These are phyloP conservation scores for Nansenia antarctica DNA, from an alignment of 2,113 vertebrate genomes.

Conservation along the genomic window DNA sequence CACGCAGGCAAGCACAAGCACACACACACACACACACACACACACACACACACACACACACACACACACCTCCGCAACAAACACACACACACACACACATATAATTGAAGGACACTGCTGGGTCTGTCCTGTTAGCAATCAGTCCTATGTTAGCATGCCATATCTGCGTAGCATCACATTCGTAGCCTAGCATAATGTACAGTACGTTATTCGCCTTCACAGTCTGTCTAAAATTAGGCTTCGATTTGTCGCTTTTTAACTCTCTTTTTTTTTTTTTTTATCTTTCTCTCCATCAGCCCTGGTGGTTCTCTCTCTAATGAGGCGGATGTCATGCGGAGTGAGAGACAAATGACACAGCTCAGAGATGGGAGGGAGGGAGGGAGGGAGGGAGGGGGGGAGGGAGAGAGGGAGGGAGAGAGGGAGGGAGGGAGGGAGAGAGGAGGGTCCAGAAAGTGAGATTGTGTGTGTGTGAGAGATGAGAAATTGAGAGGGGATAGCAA, in stretches of 20 bases:
- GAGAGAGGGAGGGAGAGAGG: neutral
- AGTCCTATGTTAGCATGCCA: neutral
- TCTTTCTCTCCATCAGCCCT: neutral
- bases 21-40: too few relatives aligned
- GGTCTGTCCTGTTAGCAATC: neutral
- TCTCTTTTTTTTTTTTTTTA: constrained; percentile 5
- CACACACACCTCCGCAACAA: too few relatives aligned
- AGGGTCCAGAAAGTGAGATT: neutral
- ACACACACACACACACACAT: too few relatives aligned
- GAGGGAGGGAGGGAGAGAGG: neutral
- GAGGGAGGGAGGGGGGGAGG: neutral
- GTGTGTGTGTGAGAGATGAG: neutral
- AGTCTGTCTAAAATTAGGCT: neutral
- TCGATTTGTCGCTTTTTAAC: neutral
- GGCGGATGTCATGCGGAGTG: neutral
- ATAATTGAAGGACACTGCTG: neutral
- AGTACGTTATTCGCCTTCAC: neutral
- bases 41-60: too few relatives aligned
- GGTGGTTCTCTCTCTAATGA: neutral
- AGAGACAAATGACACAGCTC: neutral
- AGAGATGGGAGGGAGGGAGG: neutral
- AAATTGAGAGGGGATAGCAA: too few relatives aligned
- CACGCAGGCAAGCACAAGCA: too few relatives aligned
- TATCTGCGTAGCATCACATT: neutral
- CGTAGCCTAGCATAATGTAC: neutral